Percentiles rank a stretch among this genome's conserved stretches.
phyloP scores from a whole-genome alignment of 2,113 vertebrate genomes.

The Ploceus nigricollis region DNA sequence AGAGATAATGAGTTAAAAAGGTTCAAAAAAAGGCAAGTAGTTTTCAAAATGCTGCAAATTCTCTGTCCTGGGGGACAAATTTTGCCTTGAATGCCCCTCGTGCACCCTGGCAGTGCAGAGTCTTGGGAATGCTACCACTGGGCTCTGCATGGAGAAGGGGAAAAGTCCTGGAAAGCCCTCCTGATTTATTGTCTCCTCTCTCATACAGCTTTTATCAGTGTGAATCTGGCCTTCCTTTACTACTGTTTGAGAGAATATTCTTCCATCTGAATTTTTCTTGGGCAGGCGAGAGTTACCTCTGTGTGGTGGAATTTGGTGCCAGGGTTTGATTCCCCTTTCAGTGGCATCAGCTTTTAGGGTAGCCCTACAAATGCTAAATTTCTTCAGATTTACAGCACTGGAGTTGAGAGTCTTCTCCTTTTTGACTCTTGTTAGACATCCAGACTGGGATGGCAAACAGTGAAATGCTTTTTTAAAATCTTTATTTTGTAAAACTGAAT shows the following conservation, averaged over 20 bases:
- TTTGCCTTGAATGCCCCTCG: neutral
- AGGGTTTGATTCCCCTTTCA: neutral
- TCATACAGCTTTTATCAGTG: neutral
- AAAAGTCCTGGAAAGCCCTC: neutral
- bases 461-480: neutral
- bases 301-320: accelerated
- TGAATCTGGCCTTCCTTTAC: neutral
- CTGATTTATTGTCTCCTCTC: neutral
- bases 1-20: neutral
- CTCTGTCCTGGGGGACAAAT: neutral
- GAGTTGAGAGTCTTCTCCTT: neutral
- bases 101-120: accelerated
- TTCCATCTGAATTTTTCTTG: neutral
- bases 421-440: neutral
- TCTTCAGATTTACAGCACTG: neutral
- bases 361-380: neutral
- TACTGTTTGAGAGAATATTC: neutral
- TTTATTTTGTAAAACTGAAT: neutral
- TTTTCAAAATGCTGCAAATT: neutral
- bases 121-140: accelerated
- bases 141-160: neutral
- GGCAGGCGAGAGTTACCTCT: neutral
- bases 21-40: neutral
- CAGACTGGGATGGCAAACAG: neutral
- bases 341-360: neutral